Conservation (phyloP, 2,888 invertebrate species). For the Agrotis exclamationis region DNA sequence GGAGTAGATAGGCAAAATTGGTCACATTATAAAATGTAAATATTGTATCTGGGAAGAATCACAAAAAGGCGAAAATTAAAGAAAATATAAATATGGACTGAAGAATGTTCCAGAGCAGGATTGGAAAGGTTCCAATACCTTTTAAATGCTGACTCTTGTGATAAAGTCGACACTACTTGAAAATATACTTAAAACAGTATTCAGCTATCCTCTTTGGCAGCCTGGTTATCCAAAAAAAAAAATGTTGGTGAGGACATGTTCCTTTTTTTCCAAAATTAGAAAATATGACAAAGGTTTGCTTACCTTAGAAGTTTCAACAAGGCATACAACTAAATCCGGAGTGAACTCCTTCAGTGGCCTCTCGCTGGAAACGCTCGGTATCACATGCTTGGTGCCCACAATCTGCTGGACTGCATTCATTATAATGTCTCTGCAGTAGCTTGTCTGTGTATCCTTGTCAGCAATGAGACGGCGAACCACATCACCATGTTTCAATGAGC, state of each 20-base stretch:
- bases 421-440: conserved; percentile 97
- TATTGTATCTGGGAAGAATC: no score
- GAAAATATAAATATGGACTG: not conserved
- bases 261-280: no score
- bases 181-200: not conserved
- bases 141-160: not conserved
- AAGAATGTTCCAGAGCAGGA: not conserved
- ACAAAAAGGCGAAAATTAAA: no score
- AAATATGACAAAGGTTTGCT: conserved; percentile 13
- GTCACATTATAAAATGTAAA: no score
- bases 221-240: no score
- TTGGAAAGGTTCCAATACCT: not conserved
- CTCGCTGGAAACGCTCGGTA: conserved; percentile 95
- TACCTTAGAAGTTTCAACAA: conserved; percentile 95
- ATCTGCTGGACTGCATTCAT: conserved; percentile 97
- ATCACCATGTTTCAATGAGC: conserved; percentile 98
- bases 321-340: conserved; percentile 96
- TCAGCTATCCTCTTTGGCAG: not conserved
- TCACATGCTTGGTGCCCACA: conserved; percentile 96
- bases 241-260: no score
- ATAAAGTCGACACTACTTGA: conserved; percentile 2
- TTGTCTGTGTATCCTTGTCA: conserved; percentile 97
- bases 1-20: no score
- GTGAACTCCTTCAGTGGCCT: conserved; percentile 95
- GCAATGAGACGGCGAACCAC: conserved; percentile 95